Conservation (phyloP, 2,113 vertebrate genomes). For the Willisornis vidua region DNA sequence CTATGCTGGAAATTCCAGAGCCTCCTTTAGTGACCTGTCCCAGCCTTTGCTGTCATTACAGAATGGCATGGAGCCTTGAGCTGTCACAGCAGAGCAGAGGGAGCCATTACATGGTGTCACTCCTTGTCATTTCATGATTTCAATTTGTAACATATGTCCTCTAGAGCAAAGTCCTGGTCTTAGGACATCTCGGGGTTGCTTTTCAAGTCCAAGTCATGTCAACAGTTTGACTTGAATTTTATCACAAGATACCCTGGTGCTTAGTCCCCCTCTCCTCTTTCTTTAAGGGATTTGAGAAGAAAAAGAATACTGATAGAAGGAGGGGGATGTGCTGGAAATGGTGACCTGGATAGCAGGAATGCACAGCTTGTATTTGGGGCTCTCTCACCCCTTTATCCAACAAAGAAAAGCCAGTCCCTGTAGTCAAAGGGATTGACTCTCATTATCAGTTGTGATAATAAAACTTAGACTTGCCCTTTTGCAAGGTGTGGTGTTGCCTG, state of each 20-base stretch:
- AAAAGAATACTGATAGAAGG: not conserved
- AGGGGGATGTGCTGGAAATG: not conserved
- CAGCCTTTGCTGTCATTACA: not conserved
- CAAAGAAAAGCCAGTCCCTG: not conserved
- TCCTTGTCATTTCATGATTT: slow-evolving; percentile 17
- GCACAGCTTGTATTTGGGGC: not conserved
- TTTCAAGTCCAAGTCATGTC: not conserved
- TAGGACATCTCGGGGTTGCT: not conserved
- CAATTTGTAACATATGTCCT: slow-evolving; percentile 22
- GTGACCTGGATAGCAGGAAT: not conserved
- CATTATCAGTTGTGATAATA: not conserved
- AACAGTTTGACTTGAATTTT: not conserved
- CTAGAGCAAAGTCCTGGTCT: slow-evolving; percentile 1
- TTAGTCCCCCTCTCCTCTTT: not conserved
- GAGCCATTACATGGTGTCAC: not conserved
- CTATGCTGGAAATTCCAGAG: not conserved
- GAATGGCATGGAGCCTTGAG: slow-evolving; percentile 1
- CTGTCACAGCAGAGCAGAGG: not conserved
- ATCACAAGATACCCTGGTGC: not conserved
- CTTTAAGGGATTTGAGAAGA: not conserved
- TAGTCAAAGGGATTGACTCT: not conserved
- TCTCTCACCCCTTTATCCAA: not conserved
- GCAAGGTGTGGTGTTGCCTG: not conserved
- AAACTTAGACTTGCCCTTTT: not conserved
- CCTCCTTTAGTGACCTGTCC: not conserved